Conservation (phyloP, 2,113 vertebrate species). For the Rafetus swinhoei region DNA sequence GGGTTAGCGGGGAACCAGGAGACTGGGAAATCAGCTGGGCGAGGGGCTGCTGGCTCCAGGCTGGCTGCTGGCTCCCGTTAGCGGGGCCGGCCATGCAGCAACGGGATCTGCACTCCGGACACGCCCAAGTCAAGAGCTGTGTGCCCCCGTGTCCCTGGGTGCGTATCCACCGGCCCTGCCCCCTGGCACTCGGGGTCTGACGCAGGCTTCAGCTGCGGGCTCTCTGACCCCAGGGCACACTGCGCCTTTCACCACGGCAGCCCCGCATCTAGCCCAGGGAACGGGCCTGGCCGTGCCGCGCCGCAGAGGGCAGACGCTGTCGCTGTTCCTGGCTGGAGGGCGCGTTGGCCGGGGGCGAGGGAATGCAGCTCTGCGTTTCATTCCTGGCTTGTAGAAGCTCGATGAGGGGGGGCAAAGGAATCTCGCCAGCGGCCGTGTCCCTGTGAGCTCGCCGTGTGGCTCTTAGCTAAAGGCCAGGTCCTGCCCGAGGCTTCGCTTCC, state of each 20-base stretch:
- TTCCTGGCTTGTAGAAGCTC: not conserved
- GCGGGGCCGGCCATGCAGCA: too few relatives aligned
- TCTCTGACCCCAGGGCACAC: not conserved
- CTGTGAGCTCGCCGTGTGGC: too few relatives aligned
- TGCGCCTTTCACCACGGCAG: not conserved
- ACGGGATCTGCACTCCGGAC: not conserved
- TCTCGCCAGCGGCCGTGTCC: too few relatives aligned
- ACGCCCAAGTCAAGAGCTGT: not conserved
- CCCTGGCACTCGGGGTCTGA: too few relatives aligned
- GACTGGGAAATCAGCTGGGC: not conserved
- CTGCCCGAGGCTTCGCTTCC: too few relatives aligned
- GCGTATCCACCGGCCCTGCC: too few relatives aligned
- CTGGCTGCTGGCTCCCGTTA: not conserved
- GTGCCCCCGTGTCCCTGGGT: not conserved
- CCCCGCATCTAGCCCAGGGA: too few relatives aligned
- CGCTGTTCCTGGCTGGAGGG: not conserved
- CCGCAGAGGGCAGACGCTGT: not conserved
- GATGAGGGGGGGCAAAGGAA: not conserved
- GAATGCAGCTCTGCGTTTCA: not conserved
- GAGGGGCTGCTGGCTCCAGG: not conserved
- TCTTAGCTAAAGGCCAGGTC: too few relatives aligned
- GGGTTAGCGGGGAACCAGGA: not conserved
- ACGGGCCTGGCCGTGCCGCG: too few relatives aligned
- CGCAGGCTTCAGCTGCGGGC: not conserved
- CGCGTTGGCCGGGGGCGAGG: rapidly evolving